A percentile compares a stretch with the other conserved stretches of the same genome.
Evolutionary conservation across 2,797 vertebrate genomes (phyloP).

Genomic region (Phaenicophaeus curvirostris): DNA sequence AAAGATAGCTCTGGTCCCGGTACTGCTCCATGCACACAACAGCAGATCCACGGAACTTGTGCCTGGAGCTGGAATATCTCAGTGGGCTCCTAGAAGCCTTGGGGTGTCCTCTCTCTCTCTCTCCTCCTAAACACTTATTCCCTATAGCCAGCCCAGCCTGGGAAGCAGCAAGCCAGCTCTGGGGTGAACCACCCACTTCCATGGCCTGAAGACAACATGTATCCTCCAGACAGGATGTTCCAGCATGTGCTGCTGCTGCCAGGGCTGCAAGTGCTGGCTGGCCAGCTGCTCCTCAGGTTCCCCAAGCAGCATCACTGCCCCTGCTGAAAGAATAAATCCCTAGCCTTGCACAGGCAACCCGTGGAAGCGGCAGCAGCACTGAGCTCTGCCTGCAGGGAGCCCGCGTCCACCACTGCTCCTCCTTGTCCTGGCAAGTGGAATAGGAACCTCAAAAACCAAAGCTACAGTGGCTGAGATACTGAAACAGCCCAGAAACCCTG

Average conservation of each 20-base stretch:
- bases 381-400: not conserved
- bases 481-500: not conserved
- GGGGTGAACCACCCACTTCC: not conserved
- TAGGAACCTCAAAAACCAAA: not conserved
- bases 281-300: not conserved
- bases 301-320: not conserved
- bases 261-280: not conserved
- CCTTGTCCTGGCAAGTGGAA: not conserved
- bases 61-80: slow-evolving; percentile 31
- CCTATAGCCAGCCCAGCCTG: not conserved
- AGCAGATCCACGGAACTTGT: not conserved
- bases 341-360: not conserved
- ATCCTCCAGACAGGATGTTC: not conserved
- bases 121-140: not conserved
- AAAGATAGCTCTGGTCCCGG: not conserved
- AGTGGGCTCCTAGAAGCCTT: not conserved
- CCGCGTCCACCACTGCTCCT: not conserved
- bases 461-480: not conserved
- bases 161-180: not conserved
- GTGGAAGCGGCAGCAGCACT: not conserved
- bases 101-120: not conserved
- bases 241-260: not conserved
- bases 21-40: not conserved
- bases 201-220: not conserved
- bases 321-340: not conserved